These are phyloP conservation scores for Ataeniobius toweri DNA, from an alignment of 2,797 vertebrate genomes.

Conservation along the genomic window DNA sequence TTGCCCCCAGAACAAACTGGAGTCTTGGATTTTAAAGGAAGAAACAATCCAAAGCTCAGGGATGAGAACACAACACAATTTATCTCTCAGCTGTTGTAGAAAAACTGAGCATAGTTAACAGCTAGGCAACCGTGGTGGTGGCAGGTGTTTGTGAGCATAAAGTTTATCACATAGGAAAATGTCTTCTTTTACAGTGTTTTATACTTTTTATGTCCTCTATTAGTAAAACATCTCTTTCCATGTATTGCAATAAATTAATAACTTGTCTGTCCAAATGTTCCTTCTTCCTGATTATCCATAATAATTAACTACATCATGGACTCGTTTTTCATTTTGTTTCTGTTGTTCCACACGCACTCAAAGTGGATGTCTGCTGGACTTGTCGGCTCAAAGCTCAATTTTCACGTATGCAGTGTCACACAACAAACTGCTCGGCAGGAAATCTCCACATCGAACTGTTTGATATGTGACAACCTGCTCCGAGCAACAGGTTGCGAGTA, in stretches of 20 bases:
- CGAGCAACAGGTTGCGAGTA: too few species aligned
- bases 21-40: background rate
- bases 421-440: too few species aligned
- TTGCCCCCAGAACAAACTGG: background rate
- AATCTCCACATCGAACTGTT: too few species aligned
- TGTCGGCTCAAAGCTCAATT: too few species aligned
- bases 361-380: too few species aligned
- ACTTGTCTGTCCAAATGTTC: background rate
- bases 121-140: background rate
- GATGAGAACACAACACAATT: background rate
- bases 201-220: background rate
- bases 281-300: background rate
- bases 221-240: background rate
- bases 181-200: background rate
- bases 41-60: too few species aligned
- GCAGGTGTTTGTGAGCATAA: background rate
- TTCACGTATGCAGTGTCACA: too few species aligned
- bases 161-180: background rate
- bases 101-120: background rate
- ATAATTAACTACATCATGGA: background rate
- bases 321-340: background rate
- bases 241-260: background rate
- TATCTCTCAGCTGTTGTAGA: background rate
- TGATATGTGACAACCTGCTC: too few species aligned
- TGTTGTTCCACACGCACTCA: too few species aligned